Conservation (phyloP, 2,888 invertebrate species). For the Agonopterix arenella region DNA sequence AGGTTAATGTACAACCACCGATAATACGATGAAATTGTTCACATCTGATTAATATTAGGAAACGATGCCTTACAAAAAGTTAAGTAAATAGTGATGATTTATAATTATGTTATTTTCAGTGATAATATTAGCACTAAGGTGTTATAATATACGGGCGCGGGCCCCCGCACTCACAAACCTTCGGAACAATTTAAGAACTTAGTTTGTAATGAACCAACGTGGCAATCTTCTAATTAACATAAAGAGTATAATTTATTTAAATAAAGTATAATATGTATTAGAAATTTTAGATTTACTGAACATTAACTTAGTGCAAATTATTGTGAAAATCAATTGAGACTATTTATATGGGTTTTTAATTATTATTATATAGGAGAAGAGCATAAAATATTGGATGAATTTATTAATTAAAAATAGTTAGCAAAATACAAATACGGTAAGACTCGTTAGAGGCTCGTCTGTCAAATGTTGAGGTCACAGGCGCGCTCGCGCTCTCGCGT, state of each 20-base stretch:
- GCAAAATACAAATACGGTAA: constrained; percentile 76
- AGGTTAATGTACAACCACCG: constrained; percentile 70
- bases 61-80: constrained; percentile 71
- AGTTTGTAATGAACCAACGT: constrained; percentile 71
- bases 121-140: constrained; percentile 64
- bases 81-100: constrained; percentile 72
- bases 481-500: constrained; percentile 22
- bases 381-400: constrained; percentile 76
- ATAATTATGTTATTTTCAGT: constrained; percentile 72
- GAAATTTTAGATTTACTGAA: constrained; percentile 77
- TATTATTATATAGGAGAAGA: constrained; percentile 73
- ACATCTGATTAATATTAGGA: constrained; percentile 71
- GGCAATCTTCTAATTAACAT: constrained; percentile 73
- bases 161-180: constrained; percentile 58
- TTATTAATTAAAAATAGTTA: constrained; percentile 77
- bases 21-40: constrained; percentile 56
- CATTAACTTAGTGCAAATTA: constrained; percentile 76
- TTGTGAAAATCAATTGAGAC: constrained; percentile 73
- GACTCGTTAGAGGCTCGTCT: constrained; percentile 72
- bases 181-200: constrained; percentile 74
- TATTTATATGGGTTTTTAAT: constrained; percentile 76
- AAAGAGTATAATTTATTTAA: constrained; percentile 76
- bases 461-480: constrained; percentile 50
- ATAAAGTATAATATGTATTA: constrained; percentile 73
- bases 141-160: constrained; percentile 52